phyloP scores from a whole-genome alignment of 2,113 vertebrate species.

The Pyxicephalus adspersus region DNA sequence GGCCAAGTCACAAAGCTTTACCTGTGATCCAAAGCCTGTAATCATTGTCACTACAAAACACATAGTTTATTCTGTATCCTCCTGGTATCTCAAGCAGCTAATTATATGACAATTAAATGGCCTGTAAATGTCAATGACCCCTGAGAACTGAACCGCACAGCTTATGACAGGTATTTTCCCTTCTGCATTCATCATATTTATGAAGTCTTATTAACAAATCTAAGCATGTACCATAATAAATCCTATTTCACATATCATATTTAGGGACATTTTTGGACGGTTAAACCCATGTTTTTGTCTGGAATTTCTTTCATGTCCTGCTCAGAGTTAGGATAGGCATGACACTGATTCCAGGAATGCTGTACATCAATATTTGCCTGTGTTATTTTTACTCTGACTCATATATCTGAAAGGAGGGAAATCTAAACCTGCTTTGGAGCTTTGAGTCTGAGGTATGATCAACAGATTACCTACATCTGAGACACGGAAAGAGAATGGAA shows the following conservation, averaged over 20 bases:
- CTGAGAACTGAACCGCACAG: neutral
- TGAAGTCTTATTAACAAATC: neutral
- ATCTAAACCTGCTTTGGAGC: constrained; percentile 44
- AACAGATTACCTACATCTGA: constrained; percentile 48
- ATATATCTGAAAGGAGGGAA: constrained; percentile 24
- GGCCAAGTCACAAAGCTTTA: too few relatives aligned
- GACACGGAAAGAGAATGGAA: constrained; percentile 19
- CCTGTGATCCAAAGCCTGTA: too few relatives aligned
- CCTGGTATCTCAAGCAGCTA: neutral
- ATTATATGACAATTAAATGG: neutral
- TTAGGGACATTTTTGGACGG: neutral
- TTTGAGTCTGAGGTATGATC: constrained; percentile 37
- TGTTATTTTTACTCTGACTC: constrained; percentile 38
- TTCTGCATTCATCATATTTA: neutral
- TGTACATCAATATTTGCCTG: constrained; percentile 26
- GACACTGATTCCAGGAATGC: constrained; percentile 34
- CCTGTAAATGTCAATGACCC: neutral
- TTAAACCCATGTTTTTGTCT: constrained; percentile 23
- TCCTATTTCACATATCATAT: neutral
- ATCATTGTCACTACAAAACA: neutral
- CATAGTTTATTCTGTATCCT: neutral
- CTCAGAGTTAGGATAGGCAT: neutral
- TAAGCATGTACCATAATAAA: neutral
- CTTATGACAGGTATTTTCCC: neutral
- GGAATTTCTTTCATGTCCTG: constrained; percentile 24